A percentile compares a stretch with the other conserved stretches of the same genome.
phyloP scores from a whole-genome alignment of 2,113 vertebrate species.

The Uria aalge region DNA sequence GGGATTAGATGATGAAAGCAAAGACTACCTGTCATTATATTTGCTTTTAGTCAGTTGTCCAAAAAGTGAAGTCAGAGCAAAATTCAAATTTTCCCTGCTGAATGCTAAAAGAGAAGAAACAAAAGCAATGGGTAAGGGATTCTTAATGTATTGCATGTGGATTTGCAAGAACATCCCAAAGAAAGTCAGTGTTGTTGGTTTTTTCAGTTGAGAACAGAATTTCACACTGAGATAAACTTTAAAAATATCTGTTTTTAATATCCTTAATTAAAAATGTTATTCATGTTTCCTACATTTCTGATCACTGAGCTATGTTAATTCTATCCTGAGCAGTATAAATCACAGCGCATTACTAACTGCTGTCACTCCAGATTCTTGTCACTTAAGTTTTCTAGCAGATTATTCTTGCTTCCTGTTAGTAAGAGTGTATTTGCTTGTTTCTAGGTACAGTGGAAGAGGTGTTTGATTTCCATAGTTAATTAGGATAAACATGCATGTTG shows the following conservation, averaged over 20 bases:
- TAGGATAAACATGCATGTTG: not conserved
- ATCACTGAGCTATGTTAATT: not conserved
- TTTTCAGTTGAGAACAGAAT: not conserved
- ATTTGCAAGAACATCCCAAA: not conserved
- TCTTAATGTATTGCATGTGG: not conserved
- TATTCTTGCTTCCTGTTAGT: not conserved
- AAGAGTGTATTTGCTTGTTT: not conserved
- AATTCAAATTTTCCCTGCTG: slow-evolving; percentile 98
- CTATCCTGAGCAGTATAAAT: not conserved
- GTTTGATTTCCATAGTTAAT: not conserved
- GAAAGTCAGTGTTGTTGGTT: not conserved
- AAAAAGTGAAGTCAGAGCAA: slow-evolving; percentile 99
- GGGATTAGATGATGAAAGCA: slow-evolving; percentile 98
- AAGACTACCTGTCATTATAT: slow-evolving; percentile 97
- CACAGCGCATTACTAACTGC: not conserved
- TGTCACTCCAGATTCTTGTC: not conserved
- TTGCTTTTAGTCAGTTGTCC: slow-evolving; percentile 98
- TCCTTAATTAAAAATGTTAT: not conserved
- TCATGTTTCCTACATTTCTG: not conserved
- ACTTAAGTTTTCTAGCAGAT: not conserved
- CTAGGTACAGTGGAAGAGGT: not conserved
- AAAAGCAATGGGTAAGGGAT: slow-evolving; percentile 95
- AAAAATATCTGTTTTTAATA: not conserved
- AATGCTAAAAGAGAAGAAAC: slow-evolving; percentile 98
- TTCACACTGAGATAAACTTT: not conserved